These are phyloP conservation scores for Hyaena hyaena DNA, from an alignment of 2,113 vertebrate genomes.

Conservation along the genomic window DNA sequence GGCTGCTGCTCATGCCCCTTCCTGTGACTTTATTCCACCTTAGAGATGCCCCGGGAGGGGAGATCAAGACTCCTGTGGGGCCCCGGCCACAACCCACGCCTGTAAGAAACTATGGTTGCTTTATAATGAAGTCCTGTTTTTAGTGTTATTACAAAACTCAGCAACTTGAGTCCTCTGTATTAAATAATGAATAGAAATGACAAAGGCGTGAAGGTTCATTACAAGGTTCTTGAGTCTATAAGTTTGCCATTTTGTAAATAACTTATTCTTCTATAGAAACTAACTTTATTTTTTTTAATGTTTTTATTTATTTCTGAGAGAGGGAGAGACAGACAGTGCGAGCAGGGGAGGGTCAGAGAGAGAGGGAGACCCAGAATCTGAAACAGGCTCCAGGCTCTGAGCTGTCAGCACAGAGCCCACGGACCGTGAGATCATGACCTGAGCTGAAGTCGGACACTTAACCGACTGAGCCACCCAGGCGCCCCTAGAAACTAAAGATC, in stretches of 20 bases:
- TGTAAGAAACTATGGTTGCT: not conserved
- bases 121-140: not conserved
- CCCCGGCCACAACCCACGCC: not conserved
- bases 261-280: not conserved
- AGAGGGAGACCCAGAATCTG: too few relatives aligned
- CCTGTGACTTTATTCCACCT: rapidly evolving
- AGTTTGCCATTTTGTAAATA: not conserved
- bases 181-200: not conserved
- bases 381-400: too few relatives aligned
- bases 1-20: not conserved
- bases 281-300: not conserved
- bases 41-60: not conserved
- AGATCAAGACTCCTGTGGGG: not conserved
- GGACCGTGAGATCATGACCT: too few relatives aligned
- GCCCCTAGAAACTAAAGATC: not conserved
- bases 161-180: not conserved
- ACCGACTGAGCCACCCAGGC: too few relatives aligned
- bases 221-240: not conserved
- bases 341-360: too few relatives aligned
- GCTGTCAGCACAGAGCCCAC: too few relatives aligned
- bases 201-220: not conserved
- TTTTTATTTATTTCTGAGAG: too few relatives aligned
- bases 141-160: not conserved
- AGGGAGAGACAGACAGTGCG: too few relatives aligned
- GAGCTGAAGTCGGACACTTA: too few relatives aligned